These are phyloP conservation scores for Epizoanthus rinbou DNA, from an alignment of 92 coral and sea anemone species.

Conservation along the genomic window DNA sequence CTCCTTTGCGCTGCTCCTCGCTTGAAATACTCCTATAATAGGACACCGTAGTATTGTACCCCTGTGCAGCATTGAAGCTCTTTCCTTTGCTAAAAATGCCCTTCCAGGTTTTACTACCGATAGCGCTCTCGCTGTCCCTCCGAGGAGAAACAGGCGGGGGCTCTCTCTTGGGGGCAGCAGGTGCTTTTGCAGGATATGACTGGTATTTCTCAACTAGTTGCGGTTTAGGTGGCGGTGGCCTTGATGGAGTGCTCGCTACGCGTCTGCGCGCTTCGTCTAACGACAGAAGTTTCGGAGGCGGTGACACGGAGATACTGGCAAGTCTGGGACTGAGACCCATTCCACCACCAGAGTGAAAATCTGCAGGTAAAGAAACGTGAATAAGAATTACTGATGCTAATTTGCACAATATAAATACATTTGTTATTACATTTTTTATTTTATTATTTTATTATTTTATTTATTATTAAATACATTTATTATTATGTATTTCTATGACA, in stretches of 20 bases:
- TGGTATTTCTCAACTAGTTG: constrained; percentile 45
- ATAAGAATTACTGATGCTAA: too few species aligned
- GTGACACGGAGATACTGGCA: constrained; percentile 94
- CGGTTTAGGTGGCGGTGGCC: constrained; percentile 61
- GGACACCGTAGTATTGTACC: constrained; percentile 61
- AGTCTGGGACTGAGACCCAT: constrained; percentile 69
- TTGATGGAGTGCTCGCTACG: constrained; percentile 64
- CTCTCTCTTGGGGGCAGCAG: constrained; percentile 46
- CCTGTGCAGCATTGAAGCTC: constrained; percentile 66
- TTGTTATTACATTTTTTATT: too few species aligned
- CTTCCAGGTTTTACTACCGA: constrained; percentile 61
- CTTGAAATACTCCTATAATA: constrained; percentile 58
- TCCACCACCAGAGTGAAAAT: constrained; percentile 50
- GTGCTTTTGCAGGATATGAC: constrained; percentile 45
- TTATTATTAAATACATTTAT: too few species aligned
- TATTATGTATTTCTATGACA: too few species aligned
- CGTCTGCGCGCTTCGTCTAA: constrained; percentile 98
- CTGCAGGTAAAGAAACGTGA: neutral
- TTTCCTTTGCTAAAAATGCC: constrained; percentile 61
- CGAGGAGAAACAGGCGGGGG: constrained; percentile 57
- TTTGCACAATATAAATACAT: too few species aligned
- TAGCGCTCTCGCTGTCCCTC: constrained; percentile 51
- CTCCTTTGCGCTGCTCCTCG: constrained; percentile 11
- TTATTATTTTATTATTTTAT: too few species aligned
- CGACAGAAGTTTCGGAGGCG: constrained; percentile 90